Evolutionary conservation across 1,140 invertebrate genomes (phyloP), one percentile per base, ranked within the genome.

Genomic region (Heliothis subflexa): DNA sequence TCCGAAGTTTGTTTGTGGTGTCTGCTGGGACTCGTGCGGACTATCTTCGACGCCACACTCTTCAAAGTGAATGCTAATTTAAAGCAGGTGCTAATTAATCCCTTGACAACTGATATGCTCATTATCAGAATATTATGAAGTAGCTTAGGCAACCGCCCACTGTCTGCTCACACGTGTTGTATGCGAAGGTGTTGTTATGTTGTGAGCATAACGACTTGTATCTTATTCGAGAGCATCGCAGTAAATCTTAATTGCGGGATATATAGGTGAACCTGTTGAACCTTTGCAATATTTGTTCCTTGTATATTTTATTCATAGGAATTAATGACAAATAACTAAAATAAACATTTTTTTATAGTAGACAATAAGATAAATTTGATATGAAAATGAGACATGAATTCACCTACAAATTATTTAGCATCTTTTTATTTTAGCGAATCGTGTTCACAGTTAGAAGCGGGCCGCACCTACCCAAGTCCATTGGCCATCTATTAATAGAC

Each of bases 1-100:
- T 89, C 88, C 0, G 93, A 94, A 81, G 88, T 94, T 4, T 94
- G 92, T 62, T 33, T 94, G 59, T 94, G 92, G 92, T 93, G 90
- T 2, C 62, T 94, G 3, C 76, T 94, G 45, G 93, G 93, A 0
- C 85, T 94, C 14, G 57, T 94, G 64, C 80, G 91, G 28, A 93
- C 89, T 1, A 92, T 93, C 55, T 94, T 94, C 72, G 93, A 94
- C 74, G 93, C 91, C 2, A 93, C 92, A 14, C 87, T 93, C 18
- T 94, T 94, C 81, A 93, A 93, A 92, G 91, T 94, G 33, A 94
- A 94, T 74, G 86, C 91, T 71, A 94, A 94, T 85, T 82, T 94
- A 68, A 94, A 94, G 88, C 90, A 93, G 91, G 93, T 93, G 83
- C 78, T 49, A 57, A 16, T 57, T 49, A 57, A 16, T 57, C 57